A percentile compares a stretch with the other conserved stretches of the same genome.
phyloP scores from a whole-genome alignment of 2,113 vertebrate genomes.

The Neodon shergylaensis region DNA sequence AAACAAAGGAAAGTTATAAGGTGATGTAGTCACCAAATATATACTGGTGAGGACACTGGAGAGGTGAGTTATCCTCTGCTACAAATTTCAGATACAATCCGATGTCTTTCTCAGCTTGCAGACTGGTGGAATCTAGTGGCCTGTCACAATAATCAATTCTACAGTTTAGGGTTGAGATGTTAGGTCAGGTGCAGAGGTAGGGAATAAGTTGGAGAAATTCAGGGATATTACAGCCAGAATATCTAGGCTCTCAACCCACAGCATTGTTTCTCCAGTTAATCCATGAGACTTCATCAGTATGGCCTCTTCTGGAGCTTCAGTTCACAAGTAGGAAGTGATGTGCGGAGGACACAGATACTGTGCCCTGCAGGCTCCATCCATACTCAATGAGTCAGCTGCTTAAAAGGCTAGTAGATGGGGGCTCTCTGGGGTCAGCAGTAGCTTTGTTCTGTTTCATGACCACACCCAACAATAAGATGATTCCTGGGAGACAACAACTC shows the following conservation, averaged over 20 bases:
- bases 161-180: not conserved
- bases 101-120: not conserved
- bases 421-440: rapidly evolving
- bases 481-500: not conserved
- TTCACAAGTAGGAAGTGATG: not conserved
- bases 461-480: not conserved
- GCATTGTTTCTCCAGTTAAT: too few species aligned
- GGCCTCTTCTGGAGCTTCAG: not conserved
- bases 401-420: rapidly evolving
- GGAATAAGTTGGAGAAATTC: not conserved
- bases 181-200: not conserved
- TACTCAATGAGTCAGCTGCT: rapidly evolving
- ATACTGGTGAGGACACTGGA: not conserved
- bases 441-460: too few species aligned
- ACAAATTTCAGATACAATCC: not conserved
- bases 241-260: too few species aligned
- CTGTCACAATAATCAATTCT: not conserved
- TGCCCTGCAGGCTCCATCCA: rapidly evolving
- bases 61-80: not conserved
- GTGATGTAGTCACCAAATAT: too few species aligned
- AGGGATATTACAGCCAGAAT: not conserved
- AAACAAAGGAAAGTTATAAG: not conserved
- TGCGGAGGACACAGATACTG: too few species aligned
- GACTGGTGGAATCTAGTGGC: not conserved
- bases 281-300: not conserved